Evolutionary conservation across 1,140 invertebrate genomes (phyloP), one percentile per base, ranked within the genome.

Genomic region (Drosophila repletoides): DNA sequence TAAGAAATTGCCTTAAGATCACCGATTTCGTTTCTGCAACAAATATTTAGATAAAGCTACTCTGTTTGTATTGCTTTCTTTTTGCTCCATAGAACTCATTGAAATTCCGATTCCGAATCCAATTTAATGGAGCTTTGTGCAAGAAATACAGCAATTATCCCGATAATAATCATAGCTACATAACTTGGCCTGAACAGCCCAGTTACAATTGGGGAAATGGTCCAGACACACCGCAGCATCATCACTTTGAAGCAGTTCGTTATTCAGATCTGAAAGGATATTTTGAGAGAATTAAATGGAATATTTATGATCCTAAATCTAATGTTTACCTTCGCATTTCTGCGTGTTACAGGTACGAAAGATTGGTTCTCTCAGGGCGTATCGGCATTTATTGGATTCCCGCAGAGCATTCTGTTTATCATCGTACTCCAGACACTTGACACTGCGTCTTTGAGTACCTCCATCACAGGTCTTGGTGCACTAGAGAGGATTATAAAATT

Each of bases 101-200:
- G 12, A 15, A 9, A 19, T 24, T 28, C 15, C 7, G 3, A 15
- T 5, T 6, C 5, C 6, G n/a, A 12, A 33, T 59, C 51, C 28
- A 36, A 28, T 49, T 63, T 66, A 40, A 17, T 26, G 48, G 40
- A 28, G 7, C 40, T 45, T 12, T 5, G 72, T 64, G 52, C 88
- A 90, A 14, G 88, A 86, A 15, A 58, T 46, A 88, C 96, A 97
- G 79, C 96, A 97, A 38, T 94, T 94, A 28, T 92, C 92, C 24
- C 93, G 93, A 90, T 97, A 97, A 90, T 95, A 96, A 53, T 94
- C 93, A 86, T 96, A 96, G 76, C 93, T 93, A 89, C 96, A 97
- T 0, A 97, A 92, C 33, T 95, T 91, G 5, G 95, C 95, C 90
- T 96, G 94, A 0, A 94, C 93, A 0, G 96, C 95, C 61, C 96